phyloP scores from a whole-genome alignment of 2,797 vertebrate species.

The Dendrocincla fuliginosa region DNA sequence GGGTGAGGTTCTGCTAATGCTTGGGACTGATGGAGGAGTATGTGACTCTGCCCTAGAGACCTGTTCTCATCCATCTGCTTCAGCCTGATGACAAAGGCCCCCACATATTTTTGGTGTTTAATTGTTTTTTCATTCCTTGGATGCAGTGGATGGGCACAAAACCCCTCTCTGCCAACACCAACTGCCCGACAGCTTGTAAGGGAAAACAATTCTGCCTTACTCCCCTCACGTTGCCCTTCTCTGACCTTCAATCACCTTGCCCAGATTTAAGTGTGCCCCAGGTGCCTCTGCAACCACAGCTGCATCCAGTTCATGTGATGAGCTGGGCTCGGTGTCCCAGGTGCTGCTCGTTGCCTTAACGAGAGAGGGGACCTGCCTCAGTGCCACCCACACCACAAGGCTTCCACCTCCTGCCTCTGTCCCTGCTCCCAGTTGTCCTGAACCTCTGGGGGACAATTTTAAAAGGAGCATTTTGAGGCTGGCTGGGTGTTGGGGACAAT shows the following conservation, averaged over 20 bases:
- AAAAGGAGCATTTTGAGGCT: not conserved
- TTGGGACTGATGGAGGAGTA: fast-evolving
- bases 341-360: not conserved
- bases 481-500: fast-evolving
- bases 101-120: not conserved
- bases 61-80: not conserved
- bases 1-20: not conserved
- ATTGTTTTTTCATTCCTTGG: not conserved
- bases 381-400: fast-evolving
- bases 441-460: fast-evolving
- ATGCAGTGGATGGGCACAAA: fast-evolving
- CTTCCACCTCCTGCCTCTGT: not conserved
- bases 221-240: not conserved
- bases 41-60: fast-evolving
- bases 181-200: fast-evolving
- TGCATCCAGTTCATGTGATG: not conserved
- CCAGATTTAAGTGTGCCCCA: not conserved
- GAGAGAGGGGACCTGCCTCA: not conserved
- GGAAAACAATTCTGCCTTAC: fast-evolving
- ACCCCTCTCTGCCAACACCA: not conserved
- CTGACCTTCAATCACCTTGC: not conserved
- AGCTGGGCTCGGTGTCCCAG: not conserved
- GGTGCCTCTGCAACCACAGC: not conserved
- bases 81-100: not conserved
- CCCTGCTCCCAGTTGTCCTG: no score